Evolutionary conservation across 1,140 invertebrate genomes (phyloP).

Genomic region (Zaprionus inermis): DNA sequence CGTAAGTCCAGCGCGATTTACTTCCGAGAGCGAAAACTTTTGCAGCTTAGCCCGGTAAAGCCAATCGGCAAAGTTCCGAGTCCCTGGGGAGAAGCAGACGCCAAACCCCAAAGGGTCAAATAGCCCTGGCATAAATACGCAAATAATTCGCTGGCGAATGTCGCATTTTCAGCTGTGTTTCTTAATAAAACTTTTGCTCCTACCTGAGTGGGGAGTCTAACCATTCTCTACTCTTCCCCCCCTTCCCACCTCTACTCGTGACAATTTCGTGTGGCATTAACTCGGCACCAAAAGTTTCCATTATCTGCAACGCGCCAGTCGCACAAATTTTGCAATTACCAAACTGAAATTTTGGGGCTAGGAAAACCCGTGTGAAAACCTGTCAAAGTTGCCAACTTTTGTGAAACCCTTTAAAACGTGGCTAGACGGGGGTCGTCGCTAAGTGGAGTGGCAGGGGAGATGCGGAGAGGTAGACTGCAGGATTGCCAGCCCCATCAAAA

Average conservation of each 20-base stretch:
- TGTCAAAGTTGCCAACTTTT: conserved; percentile 52
- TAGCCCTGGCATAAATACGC: conserved; percentile 66
- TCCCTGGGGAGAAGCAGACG: conserved; percentile 21
- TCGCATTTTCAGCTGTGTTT: conserved; percentile 52
- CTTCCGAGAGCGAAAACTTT: conserved; percentile 41
- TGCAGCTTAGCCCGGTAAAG: conserved; percentile 40
- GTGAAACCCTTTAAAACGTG: not conserved
- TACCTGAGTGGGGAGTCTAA: conserved; percentile 11
- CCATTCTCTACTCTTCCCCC: not conserved
- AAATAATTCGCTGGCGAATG: conserved; percentile 65
- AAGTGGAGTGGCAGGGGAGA: not conserved
- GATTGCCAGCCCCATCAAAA: conserved; percentile 11
- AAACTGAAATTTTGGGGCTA: conserved; percentile 50
- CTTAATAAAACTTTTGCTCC: conserved; percentile 70
- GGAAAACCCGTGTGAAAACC: conserved; percentile 14
- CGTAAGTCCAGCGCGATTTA: conserved; percentile 23
- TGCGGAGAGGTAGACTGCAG: not conserved
- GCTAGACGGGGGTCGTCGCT: too few species aligned
- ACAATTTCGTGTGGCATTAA: conserved; percentile 66
- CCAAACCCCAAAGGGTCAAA: conserved; percentile 52
- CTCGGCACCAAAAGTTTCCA: conserved; percentile 66
- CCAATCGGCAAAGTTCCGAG: conserved; percentile 64
- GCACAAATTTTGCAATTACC: conserved; percentile 75
- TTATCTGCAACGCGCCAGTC: conserved; percentile 72
- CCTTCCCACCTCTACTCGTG: not conserved